Conservation (phyloP, 2,113 vertebrate genomes). For the Colinus virginianus region DNA sequence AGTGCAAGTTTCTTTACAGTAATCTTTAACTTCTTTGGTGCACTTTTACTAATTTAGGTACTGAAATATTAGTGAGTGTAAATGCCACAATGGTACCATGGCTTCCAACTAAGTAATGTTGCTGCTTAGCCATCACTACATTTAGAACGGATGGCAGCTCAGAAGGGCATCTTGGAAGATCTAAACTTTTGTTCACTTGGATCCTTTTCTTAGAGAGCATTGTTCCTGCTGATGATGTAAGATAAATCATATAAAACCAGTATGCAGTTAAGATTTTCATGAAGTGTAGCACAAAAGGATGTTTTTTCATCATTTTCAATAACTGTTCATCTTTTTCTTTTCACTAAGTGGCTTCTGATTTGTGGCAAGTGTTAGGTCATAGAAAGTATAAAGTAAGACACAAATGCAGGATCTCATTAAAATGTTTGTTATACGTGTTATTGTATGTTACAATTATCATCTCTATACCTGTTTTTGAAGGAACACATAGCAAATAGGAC, state of each 20-base stretch:
- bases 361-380: not conserved
- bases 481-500: not conserved
- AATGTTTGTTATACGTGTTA: not conserved
- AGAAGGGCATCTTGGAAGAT: not conserved
- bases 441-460: not conserved
- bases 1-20: not conserved
- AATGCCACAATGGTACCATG: not conserved
- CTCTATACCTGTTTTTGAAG: not conserved
- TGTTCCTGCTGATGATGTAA: not conserved
- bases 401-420: not conserved
- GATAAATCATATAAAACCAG: not conserved
- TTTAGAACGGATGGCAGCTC: not conserved
- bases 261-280: not conserved
- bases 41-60: not conserved
- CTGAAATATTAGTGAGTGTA: not conserved
- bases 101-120: fast-evolving
- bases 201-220: not conserved
- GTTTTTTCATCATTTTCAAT: not conserved
- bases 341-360: not conserved
- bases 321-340: not conserved
- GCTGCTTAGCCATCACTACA: not conserved
- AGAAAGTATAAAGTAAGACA: not conserved
- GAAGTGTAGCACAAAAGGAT: not conserved
- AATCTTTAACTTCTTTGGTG: not conserved
- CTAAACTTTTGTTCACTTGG: not conserved